phyloP scores from a whole-genome alignment of 2,113 vertebrate genomes.

The Larimichthys crocea region DNA sequence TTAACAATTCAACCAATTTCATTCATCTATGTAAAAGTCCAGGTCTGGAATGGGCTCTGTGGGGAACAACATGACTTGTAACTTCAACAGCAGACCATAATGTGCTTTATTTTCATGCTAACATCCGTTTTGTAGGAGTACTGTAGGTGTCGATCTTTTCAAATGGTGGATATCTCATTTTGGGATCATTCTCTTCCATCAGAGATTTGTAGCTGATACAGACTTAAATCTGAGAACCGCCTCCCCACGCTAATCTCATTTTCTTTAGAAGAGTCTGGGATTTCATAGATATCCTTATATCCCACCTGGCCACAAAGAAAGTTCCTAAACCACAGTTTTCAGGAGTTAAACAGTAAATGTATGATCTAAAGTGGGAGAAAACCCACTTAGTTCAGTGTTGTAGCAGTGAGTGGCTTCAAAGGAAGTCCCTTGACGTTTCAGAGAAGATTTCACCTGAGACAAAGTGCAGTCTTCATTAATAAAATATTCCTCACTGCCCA shows the following conservation, averaged over 20 bases:
- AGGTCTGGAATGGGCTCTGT: not conserved
- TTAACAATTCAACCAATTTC: too few relatives aligned
- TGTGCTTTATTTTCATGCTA: slow-evolving; percentile 49
- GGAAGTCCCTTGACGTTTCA: slow-evolving; percentile 46
- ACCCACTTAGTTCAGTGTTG: slow-evolving; percentile 57
- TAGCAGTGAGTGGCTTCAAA: slow-evolving; percentile 54
- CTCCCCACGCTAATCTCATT: slow-evolving; percentile 52
- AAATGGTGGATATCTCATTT: slow-evolving; percentile 39
- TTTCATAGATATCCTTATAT: slow-evolving; percentile 48
- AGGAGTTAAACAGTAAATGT: slow-evolving; percentile 45
- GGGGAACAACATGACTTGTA: not conserved
- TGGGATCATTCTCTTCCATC: slow-evolving; percentile 32
- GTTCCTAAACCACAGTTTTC: slow-evolving; percentile 41
- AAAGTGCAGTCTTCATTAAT: slow-evolving; percentile 77
- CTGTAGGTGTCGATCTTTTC: slow-evolving; percentile 48
- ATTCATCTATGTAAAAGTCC: not conserved
- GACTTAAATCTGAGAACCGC: slow-evolving; percentile 46
- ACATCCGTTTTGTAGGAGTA: slow-evolving; percentile 42
- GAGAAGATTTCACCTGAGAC: slow-evolving; percentile 68
- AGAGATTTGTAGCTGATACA: slow-evolving; percentile 32
- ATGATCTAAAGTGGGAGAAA: slow-evolving; percentile 54
- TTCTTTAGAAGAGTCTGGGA: slow-evolving; percentile 36
- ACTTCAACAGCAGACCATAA: slow-evolving; percentile 25
- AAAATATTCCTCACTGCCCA: slow-evolving; percentile 72
- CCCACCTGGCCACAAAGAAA: slow-evolving; percentile 44